A percentile compares a stretch with the other conserved stretches of the same genome.
Conservation (phyloP, 1,140 invertebrate genomes). For the Carcinoscorpius rotundicauda region DNA sequence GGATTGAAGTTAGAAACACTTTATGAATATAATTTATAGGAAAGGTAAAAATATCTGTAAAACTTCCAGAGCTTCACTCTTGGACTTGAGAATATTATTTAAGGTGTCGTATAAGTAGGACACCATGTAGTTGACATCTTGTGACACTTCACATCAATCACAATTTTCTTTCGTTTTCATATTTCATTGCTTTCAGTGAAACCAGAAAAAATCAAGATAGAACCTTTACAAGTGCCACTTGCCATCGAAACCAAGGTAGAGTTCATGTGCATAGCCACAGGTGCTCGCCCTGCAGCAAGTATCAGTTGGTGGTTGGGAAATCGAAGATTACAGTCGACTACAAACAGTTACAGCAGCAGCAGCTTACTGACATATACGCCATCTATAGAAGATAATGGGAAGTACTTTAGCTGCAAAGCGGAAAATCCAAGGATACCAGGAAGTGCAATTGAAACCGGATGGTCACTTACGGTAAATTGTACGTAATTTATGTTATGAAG, state of each 20-base stretch:
- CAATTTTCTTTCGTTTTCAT: too few species aligned
- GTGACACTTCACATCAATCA: too few species aligned
- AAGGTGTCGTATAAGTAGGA: too few species aligned
- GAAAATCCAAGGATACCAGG: conserved; percentile 58
- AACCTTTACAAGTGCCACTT: conserved; percentile 61
- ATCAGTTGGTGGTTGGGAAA: conserved; percentile 68
- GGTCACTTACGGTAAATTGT: conserved; percentile 79
- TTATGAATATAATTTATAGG: too few species aligned
- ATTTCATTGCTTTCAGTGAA: conserved; percentile 48
- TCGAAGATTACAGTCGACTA: conserved; percentile 3
- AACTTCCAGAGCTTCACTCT: too few species aligned
- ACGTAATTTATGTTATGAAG: conserved; percentile 36
- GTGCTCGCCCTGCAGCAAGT: conserved; percentile 65
- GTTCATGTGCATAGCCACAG: conserved; percentile 66
- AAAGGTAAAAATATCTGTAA: too few species aligned
- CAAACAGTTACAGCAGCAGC: conserved; percentile 51
- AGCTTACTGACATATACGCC: conserved; percentile 62
- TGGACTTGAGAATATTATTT: too few species aligned
- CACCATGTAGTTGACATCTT: too few species aligned
- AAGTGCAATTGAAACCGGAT: conserved; percentile 61
- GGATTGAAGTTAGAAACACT: too few species aligned
- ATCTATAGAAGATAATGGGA: conserved; percentile 63
- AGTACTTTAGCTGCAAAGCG: conserved; percentile 63
- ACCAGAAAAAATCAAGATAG: conserved; percentile 62
- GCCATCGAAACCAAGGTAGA: conserved; percentile 68